These are phyloP conservation scores for Sylvilagus floridanus DNA, from an alignment of 2,797 vertebrate genomes.

Conservation along the genomic window DNA sequence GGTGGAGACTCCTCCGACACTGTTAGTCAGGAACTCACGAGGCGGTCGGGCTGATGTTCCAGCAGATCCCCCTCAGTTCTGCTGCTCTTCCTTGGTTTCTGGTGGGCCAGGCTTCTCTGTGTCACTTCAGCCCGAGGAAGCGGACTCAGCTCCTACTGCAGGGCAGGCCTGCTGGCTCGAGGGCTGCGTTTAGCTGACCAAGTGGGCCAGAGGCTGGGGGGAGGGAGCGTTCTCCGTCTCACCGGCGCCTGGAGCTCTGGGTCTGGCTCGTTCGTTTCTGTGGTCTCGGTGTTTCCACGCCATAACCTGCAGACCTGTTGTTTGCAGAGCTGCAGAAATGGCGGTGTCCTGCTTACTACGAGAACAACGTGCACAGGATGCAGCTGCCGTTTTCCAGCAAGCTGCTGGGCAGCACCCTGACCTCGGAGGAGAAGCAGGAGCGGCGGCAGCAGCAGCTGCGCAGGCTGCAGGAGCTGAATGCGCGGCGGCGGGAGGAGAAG, in stretches of 20 bases:
- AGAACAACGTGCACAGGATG: conserved; percentile 95
- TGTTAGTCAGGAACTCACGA: neutral
- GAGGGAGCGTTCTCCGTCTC: neutral
- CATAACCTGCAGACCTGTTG: conserved; percentile 53
- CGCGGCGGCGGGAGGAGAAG: conserved; percentile 95
- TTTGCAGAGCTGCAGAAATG: conserved; percentile 95
- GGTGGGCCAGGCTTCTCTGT: neutral
- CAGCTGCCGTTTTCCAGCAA: conserved; percentile 96
- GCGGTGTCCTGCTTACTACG: conserved; percentile 95
- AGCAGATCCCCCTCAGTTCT: neutral
- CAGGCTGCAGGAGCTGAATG: conserved; percentile 95
- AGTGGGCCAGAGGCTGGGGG: neutral
- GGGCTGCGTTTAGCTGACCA: neutral
- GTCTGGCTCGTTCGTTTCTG: neutral
- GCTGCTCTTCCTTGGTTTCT: neutral
- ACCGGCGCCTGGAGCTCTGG: neutral
- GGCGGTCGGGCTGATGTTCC: neutral
- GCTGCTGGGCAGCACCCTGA: conserved; percentile 91
- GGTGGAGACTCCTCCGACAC: neutral
- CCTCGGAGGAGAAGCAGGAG: conserved; percentile 95
- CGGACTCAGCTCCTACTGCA: neutral
- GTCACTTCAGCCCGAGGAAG: neutral
- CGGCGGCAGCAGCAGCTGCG: conserved; percentile 95
- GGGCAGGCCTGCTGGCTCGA: neutral
- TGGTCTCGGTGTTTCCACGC: neutral